These are phyloP conservation scores for Myiothlypis coronata DNA, from an alignment of 2,797 vertebrate genomes.

Conservation along the genomic window DNA sequence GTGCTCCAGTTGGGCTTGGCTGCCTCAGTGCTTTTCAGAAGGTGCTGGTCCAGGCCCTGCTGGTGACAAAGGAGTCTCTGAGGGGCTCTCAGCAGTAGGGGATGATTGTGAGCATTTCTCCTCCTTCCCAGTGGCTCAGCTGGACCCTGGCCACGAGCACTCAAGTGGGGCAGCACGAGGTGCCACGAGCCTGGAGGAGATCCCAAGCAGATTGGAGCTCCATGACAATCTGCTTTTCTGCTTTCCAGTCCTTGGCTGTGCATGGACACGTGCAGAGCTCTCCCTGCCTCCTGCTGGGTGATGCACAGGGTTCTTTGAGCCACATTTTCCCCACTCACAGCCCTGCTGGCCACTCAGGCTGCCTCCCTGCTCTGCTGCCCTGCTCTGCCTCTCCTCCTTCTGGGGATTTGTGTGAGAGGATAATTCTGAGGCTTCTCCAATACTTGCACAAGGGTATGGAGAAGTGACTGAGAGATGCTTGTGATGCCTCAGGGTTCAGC, in stretches of 20 bases:
- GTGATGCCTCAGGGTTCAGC: neutral
- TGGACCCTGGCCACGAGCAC: neutral
- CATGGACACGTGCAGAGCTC: accelerated
- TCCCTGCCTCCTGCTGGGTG: neutral
- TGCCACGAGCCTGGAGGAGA: neutral
- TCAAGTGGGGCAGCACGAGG: neutral
- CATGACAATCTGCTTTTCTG: neutral
- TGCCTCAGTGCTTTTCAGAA: neutral
- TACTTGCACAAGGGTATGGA: neutral
- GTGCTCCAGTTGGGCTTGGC: neutral
- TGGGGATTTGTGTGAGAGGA: neutral
- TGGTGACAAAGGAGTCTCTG: neutral
- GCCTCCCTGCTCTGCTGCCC: neutral
- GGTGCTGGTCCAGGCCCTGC: neutral
- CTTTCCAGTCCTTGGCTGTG: neutral
- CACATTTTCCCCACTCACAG: neutral
- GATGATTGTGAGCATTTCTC: neutral
- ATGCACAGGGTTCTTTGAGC: accelerated
- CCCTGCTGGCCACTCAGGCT: neutral
- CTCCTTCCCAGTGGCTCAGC: neutral
- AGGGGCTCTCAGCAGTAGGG: neutral
- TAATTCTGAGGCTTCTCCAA: neutral
- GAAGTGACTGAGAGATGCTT: neutral
- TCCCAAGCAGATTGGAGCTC: neutral
- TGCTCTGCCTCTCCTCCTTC: neutral